phyloP scores from a whole-genome alignment of 2,888 invertebrate species.

The Graphium colonna region DNA sequence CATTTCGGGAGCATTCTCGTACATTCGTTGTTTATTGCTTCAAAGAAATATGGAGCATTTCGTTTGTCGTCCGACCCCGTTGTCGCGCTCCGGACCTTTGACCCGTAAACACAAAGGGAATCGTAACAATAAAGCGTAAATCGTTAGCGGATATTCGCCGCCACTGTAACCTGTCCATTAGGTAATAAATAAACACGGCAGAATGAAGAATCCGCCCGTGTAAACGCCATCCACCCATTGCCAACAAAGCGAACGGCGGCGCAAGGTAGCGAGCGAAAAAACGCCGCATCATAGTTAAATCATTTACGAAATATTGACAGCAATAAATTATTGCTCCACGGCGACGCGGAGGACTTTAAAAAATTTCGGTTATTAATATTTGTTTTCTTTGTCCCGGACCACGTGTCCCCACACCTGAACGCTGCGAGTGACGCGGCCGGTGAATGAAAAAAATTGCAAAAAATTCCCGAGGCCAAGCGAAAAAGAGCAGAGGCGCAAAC shows the following conservation, averaged over 20 bases:
- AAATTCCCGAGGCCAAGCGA: constrained; percentile 61
- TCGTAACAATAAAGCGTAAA: constrained; percentile 21
- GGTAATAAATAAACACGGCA: constrained; percentile 71
- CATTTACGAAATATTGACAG: constrained; percentile 80
- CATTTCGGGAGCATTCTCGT: constrained; percentile 13
- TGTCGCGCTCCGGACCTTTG: constrained; percentile 18
- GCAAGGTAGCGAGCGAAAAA: constrained; percentile 59
- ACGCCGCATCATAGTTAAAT: constrained; percentile 73
- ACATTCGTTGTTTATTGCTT: background rate
- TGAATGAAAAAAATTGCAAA: constrained; percentile 68
- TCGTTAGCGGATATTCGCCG: constrained; percentile 35
- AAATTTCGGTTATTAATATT: constrained; percentile 79
- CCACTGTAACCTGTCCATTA: constrained; percentile 70
- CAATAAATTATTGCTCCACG: constrained; percentile 63
- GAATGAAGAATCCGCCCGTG: constrained; percentile 56
- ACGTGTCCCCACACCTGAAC: constrained; percentile 78
- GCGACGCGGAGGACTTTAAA: constrained; percentile 66
- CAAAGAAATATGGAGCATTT: constrained; percentile 5
- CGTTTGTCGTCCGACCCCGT: constrained; percentile 5
- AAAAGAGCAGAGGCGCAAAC: constrained; percentile 77
- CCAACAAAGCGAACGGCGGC: constrained; percentile 47
- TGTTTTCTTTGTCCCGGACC: constrained; percentile 73
- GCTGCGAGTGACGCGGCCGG: constrained; percentile 73
- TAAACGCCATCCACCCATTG: constrained; percentile 57
- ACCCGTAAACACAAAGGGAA: constrained; percentile 20